Conservation (phyloP, 2,113 vertebrate species). For the Megaceryle maxima region DNA sequence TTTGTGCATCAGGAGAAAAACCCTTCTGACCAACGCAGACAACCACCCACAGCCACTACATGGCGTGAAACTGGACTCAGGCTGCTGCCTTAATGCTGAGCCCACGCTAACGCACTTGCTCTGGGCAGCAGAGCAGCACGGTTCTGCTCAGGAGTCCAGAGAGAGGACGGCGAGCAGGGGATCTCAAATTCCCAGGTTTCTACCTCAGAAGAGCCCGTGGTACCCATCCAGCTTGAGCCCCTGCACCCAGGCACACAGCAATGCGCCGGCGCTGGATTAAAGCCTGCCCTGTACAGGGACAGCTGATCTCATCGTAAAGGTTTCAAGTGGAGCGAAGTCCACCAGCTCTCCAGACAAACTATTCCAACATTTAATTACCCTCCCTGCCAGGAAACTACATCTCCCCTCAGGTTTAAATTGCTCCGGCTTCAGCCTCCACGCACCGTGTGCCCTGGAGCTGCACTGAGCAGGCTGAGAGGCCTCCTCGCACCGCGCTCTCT, state of each 20-base stretch:
- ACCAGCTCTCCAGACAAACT: not conserved
- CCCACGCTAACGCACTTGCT: accelerated
- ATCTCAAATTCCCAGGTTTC: not conserved
- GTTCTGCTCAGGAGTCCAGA: not conserved
- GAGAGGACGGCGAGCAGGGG: not conserved
- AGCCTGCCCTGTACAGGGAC: not conserved
- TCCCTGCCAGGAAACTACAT: not conserved
- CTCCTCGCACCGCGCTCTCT: accelerated
- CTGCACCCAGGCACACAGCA: accelerated
- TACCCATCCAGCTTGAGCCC: accelerated
- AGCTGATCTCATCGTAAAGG: not conserved
- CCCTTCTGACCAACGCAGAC: not conserved
- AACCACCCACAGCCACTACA: not conserved
- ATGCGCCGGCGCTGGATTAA: not conserved
- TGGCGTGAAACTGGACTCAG: not conserved
- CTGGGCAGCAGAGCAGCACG: not conserved
- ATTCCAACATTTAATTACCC: not conserved
- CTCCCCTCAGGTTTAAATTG: not conserved
- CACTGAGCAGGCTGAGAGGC: not conserved
- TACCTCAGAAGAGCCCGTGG: accelerated
- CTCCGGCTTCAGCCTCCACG: not conserved
- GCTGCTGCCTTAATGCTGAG: not conserved
- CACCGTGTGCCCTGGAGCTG: not conserved
- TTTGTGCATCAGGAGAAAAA: not conserved
- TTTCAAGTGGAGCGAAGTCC: not conserved